Percentiles rank a stretch among this genome's conserved stretches.
phyloP scores from a whole-genome alignment of 2,797 vertebrate genomes.

The Morelia viridis region DNA sequence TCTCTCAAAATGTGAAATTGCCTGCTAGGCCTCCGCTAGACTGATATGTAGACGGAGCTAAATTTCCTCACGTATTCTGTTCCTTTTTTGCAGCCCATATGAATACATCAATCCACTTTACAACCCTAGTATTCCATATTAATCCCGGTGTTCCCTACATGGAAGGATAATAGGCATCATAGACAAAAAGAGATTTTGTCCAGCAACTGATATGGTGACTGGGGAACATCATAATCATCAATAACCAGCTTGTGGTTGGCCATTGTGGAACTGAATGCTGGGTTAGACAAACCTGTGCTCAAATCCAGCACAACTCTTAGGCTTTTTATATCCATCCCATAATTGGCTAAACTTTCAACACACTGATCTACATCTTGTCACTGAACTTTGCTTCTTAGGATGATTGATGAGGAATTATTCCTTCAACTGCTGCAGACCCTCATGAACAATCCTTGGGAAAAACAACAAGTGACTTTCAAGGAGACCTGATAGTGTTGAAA shows the following conservation, averaged over 20 bases:
- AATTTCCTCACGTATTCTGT: background rate
- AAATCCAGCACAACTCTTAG: background rate
- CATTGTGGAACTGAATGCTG: background rate
- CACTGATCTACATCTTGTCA: background rate
- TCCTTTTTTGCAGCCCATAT: background rate
- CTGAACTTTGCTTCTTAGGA: conserved; percentile 21
- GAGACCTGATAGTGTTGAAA: conserved; percentile 49
- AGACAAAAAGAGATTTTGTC: background rate
- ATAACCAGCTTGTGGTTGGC: too few relatives aligned
- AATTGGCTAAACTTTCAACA: background rate
- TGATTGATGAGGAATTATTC: background rate
- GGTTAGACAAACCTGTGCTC: background rate
- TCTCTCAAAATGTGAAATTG: too few relatives aligned
- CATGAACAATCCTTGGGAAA: conserved; percentile 36
- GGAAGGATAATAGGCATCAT: background rate
- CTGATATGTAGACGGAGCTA: background rate
- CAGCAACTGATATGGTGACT: background rate
- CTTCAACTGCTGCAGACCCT: conserved; percentile 23
- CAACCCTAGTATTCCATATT: background rate
- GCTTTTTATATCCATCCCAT: background rate
- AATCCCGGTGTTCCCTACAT: background rate
- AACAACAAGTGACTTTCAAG: conserved; percentile 43
- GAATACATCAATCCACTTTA: background rate
- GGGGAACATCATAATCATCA: too few relatives aligned
- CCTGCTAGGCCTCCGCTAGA: too few relatives aligned